Base-by-base conservation (phyloP, 2,797 vertebrate species). In the Manis pentadactyla region DNA sequence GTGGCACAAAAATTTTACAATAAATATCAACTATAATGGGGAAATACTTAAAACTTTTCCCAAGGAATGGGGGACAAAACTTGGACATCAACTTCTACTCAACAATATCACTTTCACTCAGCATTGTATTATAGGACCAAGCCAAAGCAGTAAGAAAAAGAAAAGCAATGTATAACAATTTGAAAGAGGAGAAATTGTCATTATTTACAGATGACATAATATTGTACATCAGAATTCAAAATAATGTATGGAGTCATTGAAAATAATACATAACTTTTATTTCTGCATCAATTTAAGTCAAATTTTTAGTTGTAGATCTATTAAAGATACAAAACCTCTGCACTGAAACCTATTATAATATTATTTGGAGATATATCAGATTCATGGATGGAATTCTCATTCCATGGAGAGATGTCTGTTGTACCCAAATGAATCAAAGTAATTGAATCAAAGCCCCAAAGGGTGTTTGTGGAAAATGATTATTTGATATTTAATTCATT, bases 261-360 rank as follows among this genome's bases (percentile, higher is more conserved):
- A 90, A 63, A 37, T 7, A 82, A 78, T 27, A 87, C 69, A 46
- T 69, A 82, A 78, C 11, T 71, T 68, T 64, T 55, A 71, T 79
- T 78, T 90, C 73, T 85, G 34, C 78, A 86, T 85, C 53, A 63
- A 63, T 64, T 49, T 68, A 61, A 89, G 77, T 84, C 34, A 94
- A 88, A 85, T 69, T 39, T 12, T 7, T 90, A 77, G 61, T 37
- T 15, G 84, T 7, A 27, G 0, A 75, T 68, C 4, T 59, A 84
- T 21, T 61, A 78, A 89, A 68, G 15, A 68, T 42, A 34, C n/a
- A 75, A 66, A 68, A 83, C 12, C 1, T 90, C 61, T 84, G n/a
- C 27, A 59, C 51, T 69, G 39, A 84, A 75, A 90, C 2, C 27
- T n/a, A 77, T 75, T 59, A 84, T 59, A 68, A 51, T 61, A 53